Conservation (phyloP, 2,797 vertebrate genomes). For the Salarias fasciatus region DNA sequence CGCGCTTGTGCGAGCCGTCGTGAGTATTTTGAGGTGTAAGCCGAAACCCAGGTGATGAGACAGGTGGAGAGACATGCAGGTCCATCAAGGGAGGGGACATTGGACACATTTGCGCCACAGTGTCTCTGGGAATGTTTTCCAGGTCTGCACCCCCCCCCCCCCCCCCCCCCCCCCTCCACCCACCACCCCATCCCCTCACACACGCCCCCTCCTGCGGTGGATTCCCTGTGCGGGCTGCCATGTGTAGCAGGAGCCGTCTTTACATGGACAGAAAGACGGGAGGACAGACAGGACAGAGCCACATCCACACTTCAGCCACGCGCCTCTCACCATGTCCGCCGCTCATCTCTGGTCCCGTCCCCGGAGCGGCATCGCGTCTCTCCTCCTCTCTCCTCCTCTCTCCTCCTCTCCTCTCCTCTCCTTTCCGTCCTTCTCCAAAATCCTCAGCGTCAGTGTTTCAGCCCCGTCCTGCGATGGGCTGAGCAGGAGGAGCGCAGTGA, state of each 20-base stretch:
- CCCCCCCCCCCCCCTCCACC: no score
- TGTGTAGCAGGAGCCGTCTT: conserved; percentile 41
- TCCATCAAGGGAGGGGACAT: no score
- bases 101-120: no score
- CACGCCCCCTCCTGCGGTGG: conserved; percentile 48
- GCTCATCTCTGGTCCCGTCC: conserved; percentile 57
- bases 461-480: conserved; percentile 30
- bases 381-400: conserved; percentile 1
- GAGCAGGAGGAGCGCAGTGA: conserved; percentile 10
- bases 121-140: not conserved
- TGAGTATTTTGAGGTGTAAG: not conserved
- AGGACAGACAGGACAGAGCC: no score
- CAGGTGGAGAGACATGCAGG: no score
- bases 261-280: no score
- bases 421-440: no score
- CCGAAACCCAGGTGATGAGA: not conserved
- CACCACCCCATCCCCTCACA: not conserved
- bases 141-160: conserved; percentile 41
- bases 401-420: no score
- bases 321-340: conserved; percentile 64
- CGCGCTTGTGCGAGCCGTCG: conserved; percentile 48
- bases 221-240: conserved; percentile 45
- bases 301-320: not conserved
- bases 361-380: conserved; percentile 52
- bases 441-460: conserved; percentile 25